Evolutionary conservation across 1,140 invertebrate species (phyloP).

Genomic region (Macrobrachium nipponense): DNA sequence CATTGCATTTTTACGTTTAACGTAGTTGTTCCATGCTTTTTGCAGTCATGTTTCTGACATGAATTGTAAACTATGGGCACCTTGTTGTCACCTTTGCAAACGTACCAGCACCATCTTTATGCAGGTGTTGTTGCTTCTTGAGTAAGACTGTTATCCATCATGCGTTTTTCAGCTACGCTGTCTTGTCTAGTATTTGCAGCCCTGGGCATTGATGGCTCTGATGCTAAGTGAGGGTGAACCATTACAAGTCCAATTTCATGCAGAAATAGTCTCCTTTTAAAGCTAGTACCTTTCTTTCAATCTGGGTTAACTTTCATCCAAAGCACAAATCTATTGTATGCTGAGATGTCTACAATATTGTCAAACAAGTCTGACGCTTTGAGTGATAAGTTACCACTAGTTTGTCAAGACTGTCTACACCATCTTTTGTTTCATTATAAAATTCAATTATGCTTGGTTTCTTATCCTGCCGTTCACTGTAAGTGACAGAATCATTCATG

Average conservation of each 20-base stretch:
- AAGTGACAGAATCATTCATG: neutral
- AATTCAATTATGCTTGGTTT: neutral
- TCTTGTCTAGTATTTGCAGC: neutral
- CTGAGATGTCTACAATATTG: neutral
- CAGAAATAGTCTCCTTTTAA: neutral
- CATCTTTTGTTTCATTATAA: neutral
- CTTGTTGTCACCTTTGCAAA: neutral
- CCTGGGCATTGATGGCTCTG: neutral
- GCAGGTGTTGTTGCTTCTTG: too few relatives aligned
- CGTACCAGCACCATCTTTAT: neutral
- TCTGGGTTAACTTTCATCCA: neutral
- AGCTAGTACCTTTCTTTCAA: neutral
- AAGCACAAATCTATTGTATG: neutral
- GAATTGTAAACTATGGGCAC: neutral
- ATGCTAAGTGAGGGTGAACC: neutral
- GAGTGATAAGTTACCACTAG: slow-evolving; percentile 13
- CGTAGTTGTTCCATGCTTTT: neutral
- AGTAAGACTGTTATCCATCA: neutral
- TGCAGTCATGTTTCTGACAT: neutral
- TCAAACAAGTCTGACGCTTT: slow-evolving; percentile 15
- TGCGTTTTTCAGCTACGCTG: neutral
- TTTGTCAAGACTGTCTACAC: slow-evolving; percentile 26
- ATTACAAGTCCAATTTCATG: neutral
- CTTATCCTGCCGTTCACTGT: neutral
- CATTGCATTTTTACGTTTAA: neutral